phyloP scores from a whole-genome alignment of 2,113 vertebrate genomes.

The Zootoca vivipara region DNA sequence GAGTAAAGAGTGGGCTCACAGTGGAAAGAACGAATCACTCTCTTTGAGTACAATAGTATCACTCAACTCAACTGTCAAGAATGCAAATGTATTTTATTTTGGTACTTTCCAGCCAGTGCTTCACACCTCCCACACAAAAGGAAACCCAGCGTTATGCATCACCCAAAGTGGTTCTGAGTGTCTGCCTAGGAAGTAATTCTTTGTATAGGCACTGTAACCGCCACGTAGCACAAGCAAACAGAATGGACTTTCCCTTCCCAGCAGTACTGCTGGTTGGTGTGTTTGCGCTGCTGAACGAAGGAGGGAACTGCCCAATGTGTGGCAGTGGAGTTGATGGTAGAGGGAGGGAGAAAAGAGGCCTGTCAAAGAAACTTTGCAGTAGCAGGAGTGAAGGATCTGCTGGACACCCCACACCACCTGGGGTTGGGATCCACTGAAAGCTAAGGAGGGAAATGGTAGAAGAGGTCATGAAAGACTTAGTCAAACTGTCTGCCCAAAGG shows the following conservation, averaged over 20 bases:
- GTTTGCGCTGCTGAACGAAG: neutral
- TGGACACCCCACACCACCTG: neutral
- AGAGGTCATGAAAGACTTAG: neutral
- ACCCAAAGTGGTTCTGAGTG: neutral
- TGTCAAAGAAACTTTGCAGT: neutral
- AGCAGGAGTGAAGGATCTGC: neutral
- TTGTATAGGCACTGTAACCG: neutral
- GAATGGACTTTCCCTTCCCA: neutral
- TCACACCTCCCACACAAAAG: neutral
- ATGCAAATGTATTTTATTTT: neutral
- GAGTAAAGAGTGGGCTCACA: neutral
- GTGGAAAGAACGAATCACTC: neutral
- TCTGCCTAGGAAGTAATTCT: neutral
- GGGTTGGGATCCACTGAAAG: neutral
- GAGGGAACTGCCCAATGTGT: neutral
- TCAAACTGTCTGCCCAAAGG: neutral
- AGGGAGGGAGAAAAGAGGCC: neutral
- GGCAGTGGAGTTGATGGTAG: too few species aligned
- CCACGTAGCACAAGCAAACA: neutral
- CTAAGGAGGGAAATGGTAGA: neutral
- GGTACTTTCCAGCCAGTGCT: slow-evolving; percentile 8
- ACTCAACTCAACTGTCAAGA: neutral
- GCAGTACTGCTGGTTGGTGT: neutral
- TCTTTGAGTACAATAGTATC: too few species aligned
- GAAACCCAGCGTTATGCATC: neutral